Conservation (phyloP, 2,888 invertebrate species). For the Boloria selene region DNA sequence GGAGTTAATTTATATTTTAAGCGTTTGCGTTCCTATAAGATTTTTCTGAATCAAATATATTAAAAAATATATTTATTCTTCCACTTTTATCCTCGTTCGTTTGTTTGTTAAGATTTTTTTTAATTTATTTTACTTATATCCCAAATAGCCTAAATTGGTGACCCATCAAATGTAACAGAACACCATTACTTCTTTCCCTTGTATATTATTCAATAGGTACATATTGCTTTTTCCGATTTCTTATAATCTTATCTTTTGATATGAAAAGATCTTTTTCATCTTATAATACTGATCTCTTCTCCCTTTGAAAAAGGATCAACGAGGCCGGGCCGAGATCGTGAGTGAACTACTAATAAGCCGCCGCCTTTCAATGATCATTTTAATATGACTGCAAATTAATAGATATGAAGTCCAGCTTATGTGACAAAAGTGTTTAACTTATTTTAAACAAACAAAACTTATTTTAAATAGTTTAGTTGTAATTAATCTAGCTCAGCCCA, state of each 20-base stretch:
- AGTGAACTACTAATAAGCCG: constrained; percentile 13
- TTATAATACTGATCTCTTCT: background rate
- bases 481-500: no score
- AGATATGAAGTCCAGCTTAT: background rate
- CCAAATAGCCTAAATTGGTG: background rate
- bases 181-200: background rate
- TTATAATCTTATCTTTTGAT: no score
- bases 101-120: no score
- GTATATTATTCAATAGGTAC: no score
- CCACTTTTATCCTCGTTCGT: no score
- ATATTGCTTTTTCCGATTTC: background rate
- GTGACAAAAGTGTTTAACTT: no score
- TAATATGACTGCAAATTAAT: constrained; percentile 14
- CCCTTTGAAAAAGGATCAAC: constrained; percentile 5
- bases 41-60: no score
- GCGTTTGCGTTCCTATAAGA: no score
- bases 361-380: constrained; percentile 6
- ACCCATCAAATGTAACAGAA: background rate
- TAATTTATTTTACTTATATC: no score
- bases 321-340: constrained; percentile 2
- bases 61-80: no score
- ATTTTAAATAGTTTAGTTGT: no score
- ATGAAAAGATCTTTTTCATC: background rate
- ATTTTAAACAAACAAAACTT: background rate
- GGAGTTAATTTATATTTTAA: no score